A percentile compares a stretch with the other conserved stretches of the same genome.
Conservation (phyloP, 2,888 invertebrate species). For the Rapana venosa region DNA sequence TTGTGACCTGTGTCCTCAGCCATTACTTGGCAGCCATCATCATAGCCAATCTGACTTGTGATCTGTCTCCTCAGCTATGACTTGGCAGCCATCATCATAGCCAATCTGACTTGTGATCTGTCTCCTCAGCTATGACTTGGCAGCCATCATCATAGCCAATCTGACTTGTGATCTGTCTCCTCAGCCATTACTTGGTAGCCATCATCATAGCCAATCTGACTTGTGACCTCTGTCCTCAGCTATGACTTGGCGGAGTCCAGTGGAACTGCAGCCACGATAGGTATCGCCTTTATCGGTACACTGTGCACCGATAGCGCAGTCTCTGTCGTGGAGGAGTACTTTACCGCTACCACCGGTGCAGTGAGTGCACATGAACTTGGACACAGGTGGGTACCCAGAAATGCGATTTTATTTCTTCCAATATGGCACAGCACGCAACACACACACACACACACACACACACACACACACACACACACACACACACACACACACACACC, state of each 20-base stretch:
- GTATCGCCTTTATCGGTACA: constrained; percentile 48
- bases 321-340: constrained; percentile 50
- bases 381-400: constrained; percentile 39
- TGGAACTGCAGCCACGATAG: constrained; percentile 40
- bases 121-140: too few relatives aligned
- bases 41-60: too few relatives aligned
- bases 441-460: not conserved
- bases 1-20: too few relatives aligned
- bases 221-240: constrained; percentile 17
- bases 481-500: not conserved
- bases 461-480: not conserved
- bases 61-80: too few relatives aligned
- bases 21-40: too few relatives aligned
- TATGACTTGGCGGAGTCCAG: constrained; percentile 42
- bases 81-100: too few relatives aligned
- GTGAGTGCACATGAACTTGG: constrained; percentile 51
- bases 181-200: too few relatives aligned
- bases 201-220: too few relatives aligned
- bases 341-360: constrained; percentile 46
- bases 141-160: too few relatives aligned
- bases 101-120: too few relatives aligned
- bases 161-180: too few relatives aligned
- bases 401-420: not conserved
- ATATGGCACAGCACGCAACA: not conserved
- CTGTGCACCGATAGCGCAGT: constrained; percentile 46